Conservation (phyloP, 2,888 invertebrate species). For the Electrophaes corylata region DNA sequence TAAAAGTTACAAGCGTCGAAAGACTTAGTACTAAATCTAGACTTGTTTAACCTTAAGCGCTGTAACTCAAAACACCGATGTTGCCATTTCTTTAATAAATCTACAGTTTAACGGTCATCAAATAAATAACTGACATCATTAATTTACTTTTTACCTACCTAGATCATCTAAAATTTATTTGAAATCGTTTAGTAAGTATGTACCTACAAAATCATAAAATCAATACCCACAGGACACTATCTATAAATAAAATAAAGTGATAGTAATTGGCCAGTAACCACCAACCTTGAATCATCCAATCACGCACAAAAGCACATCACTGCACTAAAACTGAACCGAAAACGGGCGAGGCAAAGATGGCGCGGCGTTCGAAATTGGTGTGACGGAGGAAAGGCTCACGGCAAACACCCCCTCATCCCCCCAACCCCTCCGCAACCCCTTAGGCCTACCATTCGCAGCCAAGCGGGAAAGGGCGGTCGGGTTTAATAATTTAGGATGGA, state of each 20-base stretch:
- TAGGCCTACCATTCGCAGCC: constrained; percentile 61
- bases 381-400: constrained; percentile 74
- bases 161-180: too few species aligned
- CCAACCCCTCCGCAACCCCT: constrained; percentile 13
- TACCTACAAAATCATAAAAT: not conserved
- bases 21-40: too few species aligned
- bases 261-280: constrained; percentile 16
- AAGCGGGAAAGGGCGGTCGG: constrained; percentile 78
- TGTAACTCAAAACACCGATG: too few species aligned
- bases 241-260: not conserved
- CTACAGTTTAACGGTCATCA: too few species aligned
- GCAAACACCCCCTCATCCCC: constrained; percentile 47
- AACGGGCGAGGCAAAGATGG: constrained; percentile 54
- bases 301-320: constrained; percentile 59
- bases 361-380: constrained; percentile 58
- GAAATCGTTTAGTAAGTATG: too few species aligned
- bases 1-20: too few species aligned
- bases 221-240: not conserved
- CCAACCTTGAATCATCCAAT: constrained; percentile 35
- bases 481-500: constrained; percentile 73
- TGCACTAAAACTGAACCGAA: constrained; percentile 53
- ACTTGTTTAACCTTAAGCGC: too few species aligned
- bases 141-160: too few species aligned
- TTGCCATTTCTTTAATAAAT: too few species aligned
- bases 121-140: too few species aligned